Conservation (phyloP, 2,888 invertebrate species). For the Conops quadrifasciatus region DNA sequence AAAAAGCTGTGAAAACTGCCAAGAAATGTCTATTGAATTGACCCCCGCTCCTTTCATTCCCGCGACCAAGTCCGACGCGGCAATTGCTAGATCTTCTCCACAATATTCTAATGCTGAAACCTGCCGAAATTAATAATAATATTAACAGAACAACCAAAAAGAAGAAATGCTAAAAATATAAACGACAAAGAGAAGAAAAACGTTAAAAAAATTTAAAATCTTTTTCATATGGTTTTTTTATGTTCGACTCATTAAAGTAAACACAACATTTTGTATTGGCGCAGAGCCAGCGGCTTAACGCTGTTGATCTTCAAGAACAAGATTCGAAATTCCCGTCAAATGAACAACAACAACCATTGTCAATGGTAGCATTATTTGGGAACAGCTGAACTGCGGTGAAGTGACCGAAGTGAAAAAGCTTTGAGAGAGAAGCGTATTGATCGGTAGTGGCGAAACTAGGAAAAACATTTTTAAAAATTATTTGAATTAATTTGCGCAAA, state of each 20-base stretch:
- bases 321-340: neutral
- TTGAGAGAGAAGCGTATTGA: neutral
- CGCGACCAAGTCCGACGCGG: no score
- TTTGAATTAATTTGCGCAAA: constrained; percentile 3
- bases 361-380: constrained; percentile 18
- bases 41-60: no score
- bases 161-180: constrained; percentile 33
- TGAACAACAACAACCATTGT: neutral
- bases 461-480: no score
- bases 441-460: neutral
- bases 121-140: neutral
- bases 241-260: constrained; percentile 27
- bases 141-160: neutral
- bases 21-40: no score
- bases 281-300: constrained; percentile 46
- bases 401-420: neutral
- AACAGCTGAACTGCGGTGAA: constrained; percentile 17
- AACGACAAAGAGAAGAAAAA: constrained; percentile 40
- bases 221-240: constrained; percentile 5
- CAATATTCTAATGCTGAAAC: no score
- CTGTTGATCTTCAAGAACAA: constrained; percentile 44
- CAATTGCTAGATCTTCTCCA: neutral
- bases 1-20: no score
- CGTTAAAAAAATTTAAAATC: constrained; percentile 21
- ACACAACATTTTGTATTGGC: constrained; percentile 41